Evolutionary conservation across 2,888 invertebrate species (phyloP).

Genomic region (Tridacna crocea): DNA sequence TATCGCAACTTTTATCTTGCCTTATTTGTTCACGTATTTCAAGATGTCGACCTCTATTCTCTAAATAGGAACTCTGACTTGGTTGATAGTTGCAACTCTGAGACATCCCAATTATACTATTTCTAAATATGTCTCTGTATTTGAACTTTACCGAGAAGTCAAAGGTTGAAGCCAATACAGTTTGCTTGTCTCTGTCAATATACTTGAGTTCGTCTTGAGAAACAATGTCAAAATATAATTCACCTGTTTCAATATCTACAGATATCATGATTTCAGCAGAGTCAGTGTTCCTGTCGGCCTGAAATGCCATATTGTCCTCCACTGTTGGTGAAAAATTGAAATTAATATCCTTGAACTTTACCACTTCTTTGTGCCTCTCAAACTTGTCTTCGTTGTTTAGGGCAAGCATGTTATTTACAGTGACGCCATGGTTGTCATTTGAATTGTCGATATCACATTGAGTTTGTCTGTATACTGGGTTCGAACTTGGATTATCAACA

Average conservation of each 20-base stretch:
- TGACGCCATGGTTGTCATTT: slow-evolving; percentile 13
- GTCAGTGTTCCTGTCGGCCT: not conserved
- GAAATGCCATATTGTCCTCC: not conserved
- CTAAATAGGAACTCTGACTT: not conserved
- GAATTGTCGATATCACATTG: slow-evolving; percentile 8
- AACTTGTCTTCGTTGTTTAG: not conserved
- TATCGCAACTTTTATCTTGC: not conserved
- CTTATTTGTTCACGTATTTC: not conserved
- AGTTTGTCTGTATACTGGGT: not conserved
- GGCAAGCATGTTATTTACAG: not conserved
- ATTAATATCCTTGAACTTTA: not conserved
- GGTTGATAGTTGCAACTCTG: not conserved
- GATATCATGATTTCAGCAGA: slow-evolving; percentile 42
- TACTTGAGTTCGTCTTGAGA: not conserved
- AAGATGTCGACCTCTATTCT: not conserved
- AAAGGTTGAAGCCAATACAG: slow-evolving; percentile 20
- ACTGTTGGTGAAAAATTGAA: not conserved
- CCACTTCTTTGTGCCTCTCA: not conserved
- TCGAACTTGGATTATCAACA: not conserved
- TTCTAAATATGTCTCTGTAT: not conserved
- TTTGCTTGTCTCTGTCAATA: not conserved
- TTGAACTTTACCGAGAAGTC: not conserved
- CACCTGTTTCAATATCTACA: slow-evolving; percentile 8
- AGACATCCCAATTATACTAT: not conserved
- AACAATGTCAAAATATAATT: slow-evolving; percentile 30